Evolutionary conservation across 1,140 invertebrate genomes (phyloP), one percentile per base, ranked within the genome.

Genomic region (Zaprionus inermis): DNA sequence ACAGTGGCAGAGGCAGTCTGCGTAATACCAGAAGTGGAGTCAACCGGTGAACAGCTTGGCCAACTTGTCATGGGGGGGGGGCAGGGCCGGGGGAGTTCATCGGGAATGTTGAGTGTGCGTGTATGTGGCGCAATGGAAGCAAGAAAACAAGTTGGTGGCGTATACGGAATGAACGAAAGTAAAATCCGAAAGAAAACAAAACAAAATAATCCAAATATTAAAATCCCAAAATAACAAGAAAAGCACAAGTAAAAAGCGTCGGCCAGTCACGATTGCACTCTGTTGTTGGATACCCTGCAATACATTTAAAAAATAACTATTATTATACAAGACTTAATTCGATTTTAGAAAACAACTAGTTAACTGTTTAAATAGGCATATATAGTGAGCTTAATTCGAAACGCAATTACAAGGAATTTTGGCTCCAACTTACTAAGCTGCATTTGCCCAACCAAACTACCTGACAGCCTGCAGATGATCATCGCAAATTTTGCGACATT

Each of bases 1-100:
- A 38, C 14, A 38, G 36, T 38, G 71, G 34, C n/a, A n/a, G 32
- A 22, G 30, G 6, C 22, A 52, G 72, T 57, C 80, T 84, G 83
- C 83, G 83, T 88, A 88, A 88, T 88, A 88, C 83, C 83, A 88
- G 83, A 88, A 88, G 83, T 89, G 38, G 38, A 78, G 80, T 89
- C 76, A 88, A 79, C 83, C 79, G 80, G 84, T 89, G 83, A 89
- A 71, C 83, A 89, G 65, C 79, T 89, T 79, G 24, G 55, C 67
- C 60, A 49, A 61, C 56, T 44, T 16, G 52, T 44, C 63, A 54
- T 46, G 41, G 56, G 52, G 58, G 59, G 55, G 64, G 28, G 69
- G 51, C 38, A 22, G 52, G 60, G 46, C 14, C 14, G 49, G 49
- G 54, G 60, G 61, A 32, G 34, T 49, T 58, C 22, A 44, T 44